Conservation (phyloP, 1,140 invertebrate genomes). For the Charaxes varanes region DNA sequence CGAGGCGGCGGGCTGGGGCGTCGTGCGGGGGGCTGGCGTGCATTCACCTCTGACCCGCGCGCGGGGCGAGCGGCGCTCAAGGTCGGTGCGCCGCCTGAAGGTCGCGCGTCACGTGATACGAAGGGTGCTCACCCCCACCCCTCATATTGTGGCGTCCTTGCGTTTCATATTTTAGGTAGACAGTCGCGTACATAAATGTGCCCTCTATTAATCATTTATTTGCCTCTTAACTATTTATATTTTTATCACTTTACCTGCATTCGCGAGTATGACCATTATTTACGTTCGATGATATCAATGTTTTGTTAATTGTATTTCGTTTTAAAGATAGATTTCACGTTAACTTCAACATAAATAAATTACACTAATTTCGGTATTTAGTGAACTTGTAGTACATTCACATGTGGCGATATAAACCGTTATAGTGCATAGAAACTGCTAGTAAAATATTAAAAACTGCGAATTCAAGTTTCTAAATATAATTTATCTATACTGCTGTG, state of each 20-base stretch:
- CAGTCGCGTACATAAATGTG: conserved; percentile 31
- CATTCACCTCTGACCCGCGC: conserved; percentile 72
- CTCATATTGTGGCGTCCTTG: conserved; percentile 27
- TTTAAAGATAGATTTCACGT: too few species aligned
- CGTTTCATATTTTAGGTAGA: conserved; percentile 38
- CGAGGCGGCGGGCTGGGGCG: conserved; percentile 24
- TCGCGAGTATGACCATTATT: too few species aligned
- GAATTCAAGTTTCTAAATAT: not conserved
- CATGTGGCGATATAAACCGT: too few species aligned
- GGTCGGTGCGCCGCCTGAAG: conserved; percentile 70
- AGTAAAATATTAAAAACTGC: too few species aligned
- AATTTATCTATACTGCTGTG: conserved; percentile 6
- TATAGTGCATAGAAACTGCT: too few species aligned
- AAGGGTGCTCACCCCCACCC: conserved; percentile 56
- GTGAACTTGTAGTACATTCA: too few species aligned
- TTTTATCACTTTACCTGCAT: not conserved
- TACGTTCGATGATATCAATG: too few species aligned
- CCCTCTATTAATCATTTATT: not conserved
- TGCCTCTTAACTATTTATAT: not conserved
- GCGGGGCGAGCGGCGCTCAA: conserved; percentile 65
- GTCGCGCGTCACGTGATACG: conserved; percentile 64
- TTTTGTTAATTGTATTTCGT: too few species aligned
- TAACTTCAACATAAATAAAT: too few species aligned
- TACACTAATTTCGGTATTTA: too few species aligned
- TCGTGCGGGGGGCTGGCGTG: conserved; percentile 46